These are phyloP conservation scores for Nansenia antarctica DNA, from an alignment of 2,113 vertebrate genomes.

Conservation along the genomic window DNA sequence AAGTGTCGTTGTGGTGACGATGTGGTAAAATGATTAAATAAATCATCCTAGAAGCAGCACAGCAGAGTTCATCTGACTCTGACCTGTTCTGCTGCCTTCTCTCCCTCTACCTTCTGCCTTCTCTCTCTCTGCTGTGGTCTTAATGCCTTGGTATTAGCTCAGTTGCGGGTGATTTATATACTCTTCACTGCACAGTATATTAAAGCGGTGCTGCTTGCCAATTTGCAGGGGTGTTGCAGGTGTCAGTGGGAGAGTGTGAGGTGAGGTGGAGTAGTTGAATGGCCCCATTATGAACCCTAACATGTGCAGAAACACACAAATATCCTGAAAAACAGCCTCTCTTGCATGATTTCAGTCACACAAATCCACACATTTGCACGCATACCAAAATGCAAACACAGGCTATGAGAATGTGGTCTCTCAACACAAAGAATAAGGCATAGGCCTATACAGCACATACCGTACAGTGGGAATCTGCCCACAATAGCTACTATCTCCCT, in stretches of 20 bases:
- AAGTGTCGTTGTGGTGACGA: not conserved
- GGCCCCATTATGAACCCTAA: conserved; percentile 64
- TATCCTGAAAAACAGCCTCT: conserved; percentile 15
- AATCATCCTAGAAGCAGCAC: not conserved
- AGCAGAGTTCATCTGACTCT: conserved; percentile 1
- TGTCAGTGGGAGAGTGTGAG: conserved; percentile 69
- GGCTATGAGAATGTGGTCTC: not conserved
- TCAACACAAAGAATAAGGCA: conserved; percentile 1
- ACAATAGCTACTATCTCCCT: too few species aligned
- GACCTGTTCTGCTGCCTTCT: conserved; percentile 9
- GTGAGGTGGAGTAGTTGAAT: conserved; percentile 60
- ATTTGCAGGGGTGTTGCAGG: conserved; percentile 70
- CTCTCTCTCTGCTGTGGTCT: conserved; percentile 26
- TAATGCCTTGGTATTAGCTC: conserved; percentile 53
- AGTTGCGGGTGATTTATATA: conserved; percentile 69
- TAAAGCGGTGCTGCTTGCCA: conserved; percentile 66
- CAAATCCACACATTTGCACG: conserved; percentile 13
- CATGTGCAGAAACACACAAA: conserved; percentile 33
- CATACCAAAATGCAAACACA: not conserved
- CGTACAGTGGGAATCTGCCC: too few species aligned
- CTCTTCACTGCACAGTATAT: conserved; percentile 63
- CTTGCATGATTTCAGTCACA: not conserved
- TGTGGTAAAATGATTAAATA: not conserved
- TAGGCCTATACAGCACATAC: too few species aligned
- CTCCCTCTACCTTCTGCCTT: not conserved